Base-by-base conservation (phyloP, 2,797 vertebrate species). In the Danio aesculapii region DNA sequence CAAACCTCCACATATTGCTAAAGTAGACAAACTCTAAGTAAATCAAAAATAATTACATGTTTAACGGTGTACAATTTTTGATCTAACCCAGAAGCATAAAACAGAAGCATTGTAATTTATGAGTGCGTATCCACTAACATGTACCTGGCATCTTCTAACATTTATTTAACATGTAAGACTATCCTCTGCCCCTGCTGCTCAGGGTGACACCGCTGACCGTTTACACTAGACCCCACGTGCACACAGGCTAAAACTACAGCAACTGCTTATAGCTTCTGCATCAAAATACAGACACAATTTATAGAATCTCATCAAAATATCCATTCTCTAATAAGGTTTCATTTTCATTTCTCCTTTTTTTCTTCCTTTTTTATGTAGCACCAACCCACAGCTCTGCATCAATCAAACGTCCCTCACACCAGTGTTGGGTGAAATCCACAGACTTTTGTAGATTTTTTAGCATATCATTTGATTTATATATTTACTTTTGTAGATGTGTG, bases 161-260 rank as follows among this genome's bases (percentile, higher is more conserved):
- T 82, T 76, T 76, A 53, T 82, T 58, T 82, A 82, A 50, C 75
- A 66, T 72, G 75, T 72, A 77, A 77, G 43, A 44, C 55, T 72
- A 82, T 43, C 61, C 61, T 49, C 12, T 47, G 63, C 67, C 21
- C 68, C 68, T 39, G 67, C 58, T 58, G 59, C 52, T 44, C 61
- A 43, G 46, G 67, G 50, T 71, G 53, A 71, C 12, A 43, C 46
- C 41, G 21, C 64, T 63, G 19, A 6, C 59, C 57, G 47, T 50
- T 52, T 8, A 50, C 30, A 50, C 9, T 21, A 58, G 55, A n/a
- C 57, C 9, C 19, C 44, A 13, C 1, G 50, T 30, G 30, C 30
- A 30, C 58, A 16, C 14, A 75, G 39, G n/a, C 8, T 52, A 71
- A 44, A 71, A 21, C 30, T 16, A 49, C 13, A 30, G 57, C 44